A percentile compares a stretch with the other conserved stretches of the same genome.
Evolutionary conservation across 2,113 vertebrate species (phyloP).

Genomic region (Psettodes erumei): DNA sequence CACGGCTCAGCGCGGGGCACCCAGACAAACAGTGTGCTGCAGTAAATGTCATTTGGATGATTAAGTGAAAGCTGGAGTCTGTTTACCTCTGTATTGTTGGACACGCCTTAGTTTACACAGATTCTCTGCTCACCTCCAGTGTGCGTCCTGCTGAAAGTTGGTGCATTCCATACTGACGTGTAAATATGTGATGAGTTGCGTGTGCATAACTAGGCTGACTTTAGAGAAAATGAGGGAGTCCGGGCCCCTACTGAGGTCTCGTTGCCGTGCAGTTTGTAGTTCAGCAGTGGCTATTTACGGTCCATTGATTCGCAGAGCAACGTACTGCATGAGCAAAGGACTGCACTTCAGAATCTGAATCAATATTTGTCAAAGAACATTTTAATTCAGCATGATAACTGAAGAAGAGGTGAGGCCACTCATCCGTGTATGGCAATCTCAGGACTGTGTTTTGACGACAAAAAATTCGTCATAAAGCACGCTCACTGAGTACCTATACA

Average conservation of each 20-base stretch:
- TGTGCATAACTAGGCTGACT: neutral
- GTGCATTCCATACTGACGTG: neutral
- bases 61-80: neutral
- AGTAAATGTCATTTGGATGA: neutral
- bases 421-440: neutral
- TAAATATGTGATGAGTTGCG: neutral
- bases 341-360: neutral
- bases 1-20: neutral
- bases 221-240: neutral
- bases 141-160: neutral
- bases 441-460: neutral
- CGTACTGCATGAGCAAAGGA: neutral
- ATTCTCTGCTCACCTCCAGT: neutral
- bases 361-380: neutral
- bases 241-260: too few relatives aligned
- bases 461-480: neutral
- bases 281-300: neutral
- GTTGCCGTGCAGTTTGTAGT: neutral
- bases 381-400: neutral
- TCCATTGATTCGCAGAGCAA: neutral
- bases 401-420: neutral
- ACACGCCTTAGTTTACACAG: conserved; percentile 32
- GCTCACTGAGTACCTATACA: neutral
- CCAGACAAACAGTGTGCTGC: conserved; percentile 3
- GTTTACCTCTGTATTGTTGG: neutral